Percentiles rank a stretch among this genome's conserved stretches.
Evolutionary conservation across 2,113 vertebrate species (phyloP).

Genomic region (Todiramphus chloris): DNA sequence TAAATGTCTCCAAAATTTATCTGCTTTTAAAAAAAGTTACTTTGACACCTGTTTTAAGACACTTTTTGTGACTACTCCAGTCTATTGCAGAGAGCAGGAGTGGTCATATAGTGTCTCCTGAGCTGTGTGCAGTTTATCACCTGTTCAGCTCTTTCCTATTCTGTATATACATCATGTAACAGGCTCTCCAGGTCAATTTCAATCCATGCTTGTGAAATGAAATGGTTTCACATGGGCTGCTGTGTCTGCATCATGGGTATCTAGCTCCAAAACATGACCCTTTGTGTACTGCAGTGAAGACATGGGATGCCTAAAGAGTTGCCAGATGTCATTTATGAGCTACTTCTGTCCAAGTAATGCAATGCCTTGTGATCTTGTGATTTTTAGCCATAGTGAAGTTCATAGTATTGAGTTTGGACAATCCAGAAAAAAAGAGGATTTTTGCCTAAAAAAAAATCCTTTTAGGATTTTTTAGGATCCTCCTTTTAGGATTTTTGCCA

Average conservation of each 20-base stretch:
- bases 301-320: neutral
- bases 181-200: neutral
- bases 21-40: neutral
- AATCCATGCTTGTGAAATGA: neutral
- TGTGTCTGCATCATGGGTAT: neutral
- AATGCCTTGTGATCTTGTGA: neutral
- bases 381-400: neutral
- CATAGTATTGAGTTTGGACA: neutral
- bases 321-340: neutral
- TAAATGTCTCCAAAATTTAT: neutral
- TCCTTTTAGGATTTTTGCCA: too few relatives aligned
- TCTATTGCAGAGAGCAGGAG: neutral
- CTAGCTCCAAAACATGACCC: neutral
- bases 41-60: neutral
- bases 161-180: neutral
- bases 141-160: fast-evolving
- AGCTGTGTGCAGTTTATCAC: neutral
- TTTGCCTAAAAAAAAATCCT: too few relatives aligned
- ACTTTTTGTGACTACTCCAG: neutral
- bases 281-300: neutral
- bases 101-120: neutral
- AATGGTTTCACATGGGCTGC: neutral
- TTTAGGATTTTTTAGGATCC: too few relatives aligned
- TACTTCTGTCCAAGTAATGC: neutral
- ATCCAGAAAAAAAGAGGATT: fast-evolving